Evolutionary conservation across 2,888 invertebrate species (phyloP).

Genomic region (Platyscelio sp.): DNA sequence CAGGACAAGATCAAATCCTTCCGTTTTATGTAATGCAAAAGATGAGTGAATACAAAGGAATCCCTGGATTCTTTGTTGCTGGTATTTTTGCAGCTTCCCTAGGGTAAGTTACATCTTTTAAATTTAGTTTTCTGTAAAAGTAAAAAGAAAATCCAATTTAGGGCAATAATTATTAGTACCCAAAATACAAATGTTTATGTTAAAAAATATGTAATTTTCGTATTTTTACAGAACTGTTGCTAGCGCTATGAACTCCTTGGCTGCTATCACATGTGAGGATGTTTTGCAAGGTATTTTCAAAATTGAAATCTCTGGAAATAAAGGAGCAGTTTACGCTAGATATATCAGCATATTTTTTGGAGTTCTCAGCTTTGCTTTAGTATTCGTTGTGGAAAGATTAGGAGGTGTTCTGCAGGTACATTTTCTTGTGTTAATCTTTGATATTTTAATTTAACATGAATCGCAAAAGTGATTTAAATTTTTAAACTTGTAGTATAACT

Average conservation of each 20-base stretch:
- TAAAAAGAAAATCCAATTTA: too few species aligned
- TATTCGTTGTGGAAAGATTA: conserved; percentile 94
- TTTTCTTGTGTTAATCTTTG: too few species aligned
- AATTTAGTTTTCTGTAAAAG: too few species aligned
- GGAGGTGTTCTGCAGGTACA: conserved; percentile 94
- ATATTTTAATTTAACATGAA: too few species aligned
- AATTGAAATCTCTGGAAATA: conserved; percentile 90
- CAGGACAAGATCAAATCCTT: conserved; percentile 92
- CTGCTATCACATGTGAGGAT: conserved; percentile 96
- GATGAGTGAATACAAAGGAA: conserved; percentile 91
- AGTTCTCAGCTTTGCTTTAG: conserved; percentile 91
- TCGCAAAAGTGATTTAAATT: too few species aligned
- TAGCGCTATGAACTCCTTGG: conserved; percentile 96
- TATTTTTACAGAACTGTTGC: conserved; percentile 93
- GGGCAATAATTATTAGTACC: not conserved
- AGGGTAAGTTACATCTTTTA: conserved; percentile 88
- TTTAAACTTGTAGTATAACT: too few species aligned
- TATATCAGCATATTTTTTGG: conserved; percentile 91
- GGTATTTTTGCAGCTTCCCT: conserved; percentile 98
- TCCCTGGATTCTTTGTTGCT: conserved; percentile 97
- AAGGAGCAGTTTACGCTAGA: conserved; percentile 91
- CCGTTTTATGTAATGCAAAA: conserved; percentile 96
- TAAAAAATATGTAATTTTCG: too few species aligned
- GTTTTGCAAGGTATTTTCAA: conserved; percentile 91
- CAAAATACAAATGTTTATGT: not conserved